Percentiles rank a stretch among this genome's conserved stretches.
These are phyloP conservation scores for Morpho deidamia DNA, from an alignment of 2,888 invertebrate species.

Conservation along the genomic window DNA sequence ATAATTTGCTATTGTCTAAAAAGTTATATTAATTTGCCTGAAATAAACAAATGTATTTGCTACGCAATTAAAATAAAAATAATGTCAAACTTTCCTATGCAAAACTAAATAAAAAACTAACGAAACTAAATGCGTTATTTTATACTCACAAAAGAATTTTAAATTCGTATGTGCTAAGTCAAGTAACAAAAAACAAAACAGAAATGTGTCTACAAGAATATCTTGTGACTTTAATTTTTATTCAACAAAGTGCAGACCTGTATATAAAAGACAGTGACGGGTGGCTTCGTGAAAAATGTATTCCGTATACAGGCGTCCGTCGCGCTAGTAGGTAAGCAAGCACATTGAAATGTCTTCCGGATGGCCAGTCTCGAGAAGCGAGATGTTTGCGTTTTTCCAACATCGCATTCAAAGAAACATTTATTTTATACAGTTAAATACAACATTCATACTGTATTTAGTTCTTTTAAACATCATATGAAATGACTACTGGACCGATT, in stretches of 20 bases:
- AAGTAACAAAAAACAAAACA: background rate
- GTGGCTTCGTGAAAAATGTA: slow-evolving; percentile 55
- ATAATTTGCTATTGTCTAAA: no score
- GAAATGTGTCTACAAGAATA: slow-evolving; percentile 6
- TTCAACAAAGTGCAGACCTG: slow-evolving; percentile 24
- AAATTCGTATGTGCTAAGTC: no score
- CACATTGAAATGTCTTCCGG: slow-evolving; percentile 50
- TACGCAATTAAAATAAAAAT: no score
- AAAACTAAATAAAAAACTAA: no score
- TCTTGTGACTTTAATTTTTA: slow-evolving; percentile 24
- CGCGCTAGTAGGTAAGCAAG: slow-evolving; percentile 39
- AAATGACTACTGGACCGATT: no score
- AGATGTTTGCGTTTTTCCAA: slow-evolving; percentile 35
- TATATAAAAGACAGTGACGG: slow-evolving; percentile 38
- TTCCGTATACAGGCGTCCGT: slow-evolving; percentile 34
- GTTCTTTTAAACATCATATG: background rate
- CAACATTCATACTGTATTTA: background rate
- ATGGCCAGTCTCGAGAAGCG: slow-evolving; percentile 35
- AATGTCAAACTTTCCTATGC: no score
- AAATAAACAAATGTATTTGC: no score
- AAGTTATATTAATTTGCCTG: no score
- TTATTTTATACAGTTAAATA: slow-evolving; percentile 8
- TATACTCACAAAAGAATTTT: no score
- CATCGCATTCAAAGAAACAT: slow-evolving; percentile 3
- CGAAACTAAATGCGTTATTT: no score